A percentile compares a stretch with the other conserved stretches of the same genome.
phyloP scores from a whole-genome alignment of 2,888 invertebrate species.

The Steinernema hermaphroditum region DNA sequence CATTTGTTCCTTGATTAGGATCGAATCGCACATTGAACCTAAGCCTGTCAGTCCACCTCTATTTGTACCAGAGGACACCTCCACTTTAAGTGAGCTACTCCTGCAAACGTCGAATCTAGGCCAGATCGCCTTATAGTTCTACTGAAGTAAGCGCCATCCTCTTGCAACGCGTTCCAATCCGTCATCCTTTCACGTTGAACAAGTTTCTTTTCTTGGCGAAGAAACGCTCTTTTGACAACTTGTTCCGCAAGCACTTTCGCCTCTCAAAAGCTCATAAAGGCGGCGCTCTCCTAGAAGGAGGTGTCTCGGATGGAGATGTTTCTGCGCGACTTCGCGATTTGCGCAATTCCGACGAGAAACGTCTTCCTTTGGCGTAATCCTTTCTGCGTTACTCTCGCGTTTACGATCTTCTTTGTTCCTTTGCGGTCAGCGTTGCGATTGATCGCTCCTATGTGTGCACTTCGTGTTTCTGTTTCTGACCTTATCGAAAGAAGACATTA shows the following conservation, averaged over 20 bases:
- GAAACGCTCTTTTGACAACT: background rate
- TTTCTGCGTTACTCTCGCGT: background rate
- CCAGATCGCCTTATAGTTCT: no score
- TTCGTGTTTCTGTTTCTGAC: no score
- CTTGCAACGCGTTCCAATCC: no score
- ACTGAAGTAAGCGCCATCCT: no score
- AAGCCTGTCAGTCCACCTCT: no score
- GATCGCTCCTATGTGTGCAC: background rate
- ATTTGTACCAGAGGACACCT: no score
- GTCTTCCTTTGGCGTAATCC: background rate
- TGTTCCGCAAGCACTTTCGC: background rate
- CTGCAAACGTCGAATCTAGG: no score
- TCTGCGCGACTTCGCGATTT: background rate
- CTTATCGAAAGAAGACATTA: no score
- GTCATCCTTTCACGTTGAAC: background rate
- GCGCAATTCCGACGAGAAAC: no score
- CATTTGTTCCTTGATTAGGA: no score
- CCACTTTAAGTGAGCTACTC: no score
- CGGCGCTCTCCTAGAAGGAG: background rate
- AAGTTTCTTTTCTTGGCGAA: background rate
- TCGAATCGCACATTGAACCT: no score
- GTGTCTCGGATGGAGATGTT: background rate
- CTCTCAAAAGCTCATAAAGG: background rate
- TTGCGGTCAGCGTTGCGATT: constrained; percentile 1
- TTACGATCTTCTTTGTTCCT: background rate